phyloP scores from a whole-genome alignment of 2,113 vertebrate species.

The Phalacrocorax brasilianus region DNA sequence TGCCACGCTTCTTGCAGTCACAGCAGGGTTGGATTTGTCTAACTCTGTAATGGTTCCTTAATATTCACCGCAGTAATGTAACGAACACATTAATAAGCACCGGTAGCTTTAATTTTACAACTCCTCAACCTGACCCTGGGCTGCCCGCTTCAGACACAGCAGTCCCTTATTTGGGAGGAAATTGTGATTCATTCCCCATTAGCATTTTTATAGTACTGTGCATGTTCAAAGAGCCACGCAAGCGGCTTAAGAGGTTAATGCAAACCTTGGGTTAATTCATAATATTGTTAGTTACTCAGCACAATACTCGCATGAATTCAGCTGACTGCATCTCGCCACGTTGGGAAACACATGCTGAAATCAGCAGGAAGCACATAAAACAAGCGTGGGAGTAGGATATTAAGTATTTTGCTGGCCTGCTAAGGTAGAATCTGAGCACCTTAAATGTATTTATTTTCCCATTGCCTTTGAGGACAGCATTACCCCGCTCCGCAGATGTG shows the following conservation, averaged over 20 bases:
- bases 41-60: background rate
- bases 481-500: fast-evolving
- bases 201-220: background rate
- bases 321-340: background rate
- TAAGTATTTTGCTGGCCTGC: background rate
- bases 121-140: background rate
- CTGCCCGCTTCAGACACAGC: background rate
- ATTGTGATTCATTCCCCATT: background rate
- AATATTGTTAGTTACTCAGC: slow-evolving; percentile 12
- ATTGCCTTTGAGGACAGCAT: background rate
- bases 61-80: background rate
- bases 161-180: background rate
- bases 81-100: background rate
- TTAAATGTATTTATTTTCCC: background rate
- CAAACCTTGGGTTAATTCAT: slow-evolving; percentile 23
- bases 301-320: background rate
- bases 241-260: slow-evolving; percentile 11
- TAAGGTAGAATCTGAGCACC: background rate
- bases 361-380: slow-evolving; percentile 23
- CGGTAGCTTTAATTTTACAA: background rate
- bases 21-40: background rate
- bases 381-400: background rate
- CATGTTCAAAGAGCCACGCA: background rate
- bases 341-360: slow-evolving; percentile 43
- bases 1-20: background rate